These are phyloP conservation scores for Calameuta idolon DNA, from an alignment of 2,888 invertebrate genomes.

Conservation along the genomic window DNA sequence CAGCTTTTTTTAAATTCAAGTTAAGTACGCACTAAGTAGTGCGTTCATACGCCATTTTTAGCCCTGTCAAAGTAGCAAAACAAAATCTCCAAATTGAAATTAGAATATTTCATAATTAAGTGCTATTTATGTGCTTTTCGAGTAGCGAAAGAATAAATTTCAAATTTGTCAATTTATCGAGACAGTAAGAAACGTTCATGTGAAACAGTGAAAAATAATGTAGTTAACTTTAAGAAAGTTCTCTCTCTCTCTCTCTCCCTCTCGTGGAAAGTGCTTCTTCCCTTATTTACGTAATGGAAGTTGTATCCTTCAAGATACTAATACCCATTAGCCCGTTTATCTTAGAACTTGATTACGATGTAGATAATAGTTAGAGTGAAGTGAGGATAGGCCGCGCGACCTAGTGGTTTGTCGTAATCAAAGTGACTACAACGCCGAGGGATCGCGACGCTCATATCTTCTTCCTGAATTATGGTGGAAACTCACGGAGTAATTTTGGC, in stretches of 20 bases:
- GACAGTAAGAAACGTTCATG: background rate
- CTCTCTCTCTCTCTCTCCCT: background rate
- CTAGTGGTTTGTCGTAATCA: conserved; percentile 7
- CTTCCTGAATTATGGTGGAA: conserved; percentile 31
- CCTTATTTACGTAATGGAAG: background rate
- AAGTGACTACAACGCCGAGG: conserved; percentile 6
- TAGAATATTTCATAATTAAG: no score
- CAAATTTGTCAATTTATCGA: no score
- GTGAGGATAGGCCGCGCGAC: background rate
- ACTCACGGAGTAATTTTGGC: conserved; percentile 31
- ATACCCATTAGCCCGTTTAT: conserved; percentile 8
- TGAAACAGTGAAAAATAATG: background rate
- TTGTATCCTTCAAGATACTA: background rate
- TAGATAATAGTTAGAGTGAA: conserved; percentile 1
- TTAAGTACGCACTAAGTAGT: no score
- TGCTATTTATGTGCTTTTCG: no score
- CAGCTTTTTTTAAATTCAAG: no score
- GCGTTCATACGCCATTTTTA: no score
- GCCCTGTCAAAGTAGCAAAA: no score
- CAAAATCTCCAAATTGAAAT: no score
- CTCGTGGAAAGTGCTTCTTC: background rate
- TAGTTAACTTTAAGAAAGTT: background rate
- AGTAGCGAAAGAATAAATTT: no score
- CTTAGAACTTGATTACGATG: conserved; percentile 3
- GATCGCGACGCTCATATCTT: conserved; percentile 16